Evolutionary conservation across 2,113 vertebrate species (phyloP).

Genomic region (Mesembrinibis cayennensis): DNA sequence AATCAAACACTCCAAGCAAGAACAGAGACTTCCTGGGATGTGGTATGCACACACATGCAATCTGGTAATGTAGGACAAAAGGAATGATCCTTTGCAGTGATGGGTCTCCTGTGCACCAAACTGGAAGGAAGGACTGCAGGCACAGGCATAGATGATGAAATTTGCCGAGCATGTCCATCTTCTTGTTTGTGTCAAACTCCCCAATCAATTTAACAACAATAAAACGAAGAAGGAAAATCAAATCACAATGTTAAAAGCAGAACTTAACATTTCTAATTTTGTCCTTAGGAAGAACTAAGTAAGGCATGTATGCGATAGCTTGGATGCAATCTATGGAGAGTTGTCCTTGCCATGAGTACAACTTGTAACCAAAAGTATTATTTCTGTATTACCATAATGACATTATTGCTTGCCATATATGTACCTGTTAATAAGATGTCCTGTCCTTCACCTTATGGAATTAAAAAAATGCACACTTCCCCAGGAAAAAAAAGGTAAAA

Average conservation of each 20-base stretch:
- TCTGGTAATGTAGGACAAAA: background rate
- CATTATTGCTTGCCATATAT: background rate
- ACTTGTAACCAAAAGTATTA: background rate
- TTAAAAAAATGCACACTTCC: background rate
- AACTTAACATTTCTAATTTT: background rate
- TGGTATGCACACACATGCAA: background rate
- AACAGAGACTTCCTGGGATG: background rate
- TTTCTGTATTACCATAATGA: background rate
- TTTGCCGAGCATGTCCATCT: background rate
- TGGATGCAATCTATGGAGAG: background rate
- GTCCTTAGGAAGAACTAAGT: background rate
- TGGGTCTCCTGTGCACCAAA: background rate
- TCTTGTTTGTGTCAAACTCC: background rate
- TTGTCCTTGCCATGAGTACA: rapidly evolving
- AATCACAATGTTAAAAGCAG: background rate
- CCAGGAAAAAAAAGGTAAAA: background rate
- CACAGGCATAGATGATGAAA: background rate
- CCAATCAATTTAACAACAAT: background rate
- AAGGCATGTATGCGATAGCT: rapidly evolving
- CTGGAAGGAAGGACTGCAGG: background rate
- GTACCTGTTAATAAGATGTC: background rate
- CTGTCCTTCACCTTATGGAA: background rate
- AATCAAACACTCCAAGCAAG: background rate
- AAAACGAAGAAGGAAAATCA: background rate
- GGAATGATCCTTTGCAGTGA: background rate